phyloP scores from a whole-genome alignment of 1,140 invertebrate genomes.

The Saccostrea glomerata region DNA sequence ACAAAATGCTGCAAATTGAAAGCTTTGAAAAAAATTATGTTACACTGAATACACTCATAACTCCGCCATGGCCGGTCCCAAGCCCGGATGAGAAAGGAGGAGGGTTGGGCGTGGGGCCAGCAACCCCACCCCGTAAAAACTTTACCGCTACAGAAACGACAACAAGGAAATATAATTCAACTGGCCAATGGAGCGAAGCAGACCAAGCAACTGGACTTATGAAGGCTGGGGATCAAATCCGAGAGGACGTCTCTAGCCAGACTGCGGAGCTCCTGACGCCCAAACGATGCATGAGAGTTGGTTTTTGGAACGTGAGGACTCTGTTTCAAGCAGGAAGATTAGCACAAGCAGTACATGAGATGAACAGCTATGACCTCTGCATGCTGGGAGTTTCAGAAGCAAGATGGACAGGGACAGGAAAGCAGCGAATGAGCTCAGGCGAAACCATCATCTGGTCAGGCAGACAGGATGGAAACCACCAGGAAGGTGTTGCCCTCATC shows the following conservation, averaged over 20 bases:
- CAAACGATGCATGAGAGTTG: slow-evolving; percentile 2
- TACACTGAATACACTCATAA: no score
- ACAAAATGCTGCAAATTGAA: no score
- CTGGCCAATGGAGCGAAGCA: not conserved
- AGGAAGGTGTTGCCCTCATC: not conserved
- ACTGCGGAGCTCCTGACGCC: not conserved
- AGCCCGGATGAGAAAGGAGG: no score
- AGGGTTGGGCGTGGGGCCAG: no score
- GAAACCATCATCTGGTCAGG: slow-evolving; percentile 9
- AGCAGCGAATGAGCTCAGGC: no score
- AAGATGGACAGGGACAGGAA: slow-evolving; percentile 20
- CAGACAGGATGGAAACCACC: not conserved
- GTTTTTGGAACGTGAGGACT: slow-evolving; percentile 49
- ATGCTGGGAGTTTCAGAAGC: slow-evolving; percentile 1
- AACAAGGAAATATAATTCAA: not conserved
- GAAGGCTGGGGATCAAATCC: no score
- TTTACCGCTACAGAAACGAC: slow-evolving; percentile 4
- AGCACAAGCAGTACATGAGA: slow-evolving; percentile 31
- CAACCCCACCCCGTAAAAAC: no score
- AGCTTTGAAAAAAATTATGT: no score
- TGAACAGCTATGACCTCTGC: slow-evolving; percentile 6
- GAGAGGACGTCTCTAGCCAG: not conserved
- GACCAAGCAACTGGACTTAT: no score
- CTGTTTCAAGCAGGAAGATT: slow-evolving; percentile 44
- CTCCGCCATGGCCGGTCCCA: no score